These are phyloP conservation scores for Drosophila aff. DNA, from an alignment of 1,140 invertebrate genomes.

Conservation along the genomic window DNA sequence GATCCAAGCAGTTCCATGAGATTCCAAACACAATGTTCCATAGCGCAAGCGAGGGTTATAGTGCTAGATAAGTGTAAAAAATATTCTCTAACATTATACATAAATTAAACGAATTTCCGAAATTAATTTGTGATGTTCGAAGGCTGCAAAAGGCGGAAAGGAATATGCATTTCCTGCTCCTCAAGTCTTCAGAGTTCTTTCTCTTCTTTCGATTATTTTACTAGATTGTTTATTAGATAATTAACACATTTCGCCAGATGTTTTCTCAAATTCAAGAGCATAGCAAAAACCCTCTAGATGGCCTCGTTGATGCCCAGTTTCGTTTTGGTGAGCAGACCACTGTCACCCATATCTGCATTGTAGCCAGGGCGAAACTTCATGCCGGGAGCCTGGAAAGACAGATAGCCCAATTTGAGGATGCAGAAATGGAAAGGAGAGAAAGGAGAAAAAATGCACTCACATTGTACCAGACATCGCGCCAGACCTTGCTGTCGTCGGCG, in stretches of 20 bases:
- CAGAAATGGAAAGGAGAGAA: background rate
- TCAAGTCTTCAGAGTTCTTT: background rate
- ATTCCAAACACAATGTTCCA: conserved; percentile 57
- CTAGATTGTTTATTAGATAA: conserved; percentile 80
- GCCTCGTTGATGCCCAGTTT: conserved; percentile 67
- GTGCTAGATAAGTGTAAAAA: conserved; percentile 65
- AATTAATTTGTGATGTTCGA: conserved; percentile 9
- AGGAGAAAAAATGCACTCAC: conserved; percentile 76
- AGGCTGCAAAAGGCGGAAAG: too few relatives aligned
- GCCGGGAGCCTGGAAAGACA: conserved; percentile 86
- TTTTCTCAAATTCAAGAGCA: conserved; percentile 40
- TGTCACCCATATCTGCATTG: conserved; percentile 87
- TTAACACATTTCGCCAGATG: conserved; percentile 74
- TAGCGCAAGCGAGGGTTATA: conserved; percentile 19
- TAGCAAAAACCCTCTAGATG: conserved; percentile 40
- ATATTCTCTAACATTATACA: conserved; percentile 42
- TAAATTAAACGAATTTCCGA: conserved; percentile 49
- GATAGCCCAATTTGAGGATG: conserved; percentile 6
- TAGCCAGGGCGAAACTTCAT: conserved; percentile 86
- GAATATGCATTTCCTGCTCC: background rate
- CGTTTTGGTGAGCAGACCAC: conserved; percentile 85
- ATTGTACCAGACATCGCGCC: conserved; percentile 83
- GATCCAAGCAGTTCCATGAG: background rate
- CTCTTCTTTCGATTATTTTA: conserved; percentile 49
- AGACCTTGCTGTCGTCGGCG: conserved; percentile 86